Conservation (phyloP, 53 echinoderm and acorn worm species). For the Arbacia lixula region DNA sequence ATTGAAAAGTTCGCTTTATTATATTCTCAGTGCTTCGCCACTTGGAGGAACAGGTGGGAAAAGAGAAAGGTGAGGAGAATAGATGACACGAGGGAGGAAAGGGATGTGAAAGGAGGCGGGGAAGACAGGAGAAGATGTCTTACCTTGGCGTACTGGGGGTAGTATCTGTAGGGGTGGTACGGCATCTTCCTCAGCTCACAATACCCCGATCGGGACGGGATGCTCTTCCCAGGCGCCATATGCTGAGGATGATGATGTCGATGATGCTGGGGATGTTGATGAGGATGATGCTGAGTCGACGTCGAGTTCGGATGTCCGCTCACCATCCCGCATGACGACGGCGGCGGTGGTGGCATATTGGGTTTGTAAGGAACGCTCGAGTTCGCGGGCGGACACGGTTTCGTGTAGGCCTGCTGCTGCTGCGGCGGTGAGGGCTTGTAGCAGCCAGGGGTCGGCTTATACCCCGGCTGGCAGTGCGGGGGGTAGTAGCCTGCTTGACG, state of each 20-base stretch:
- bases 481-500: constrained; percentile 58
- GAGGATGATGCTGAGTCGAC: constrained; percentile 1
- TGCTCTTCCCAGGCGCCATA: constrained; percentile 60
- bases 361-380: constrained; percentile 33
- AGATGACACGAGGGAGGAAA: no score
- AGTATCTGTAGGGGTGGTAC: constrained; percentile 68
- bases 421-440: constrained; percentile 31
- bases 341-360: constrained; percentile 6
- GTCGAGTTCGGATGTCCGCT: not conserved
- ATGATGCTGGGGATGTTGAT: constrained; percentile 47
- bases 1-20: no score
- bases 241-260: constrained; percentile 40
- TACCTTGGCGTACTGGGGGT: constrained; percentile 68
- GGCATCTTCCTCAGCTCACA: constrained; percentile 66
- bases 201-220: constrained; percentile 49
- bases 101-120: no score
- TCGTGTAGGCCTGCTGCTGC: constrained; percentile 6
- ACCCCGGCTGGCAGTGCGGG: constrained; percentile 41
- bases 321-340: constrained; percentile 23
- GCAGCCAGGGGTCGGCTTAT: constrained; percentile 45
- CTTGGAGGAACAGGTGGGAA: no score
- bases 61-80: no score
- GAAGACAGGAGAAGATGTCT: no score
- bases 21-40: no score
- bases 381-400: constrained; percentile 25